These are phyloP conservation scores for Phengaris alcon DNA, from an alignment of 2,888 invertebrate genomes.

Conservation along the genomic window DNA sequence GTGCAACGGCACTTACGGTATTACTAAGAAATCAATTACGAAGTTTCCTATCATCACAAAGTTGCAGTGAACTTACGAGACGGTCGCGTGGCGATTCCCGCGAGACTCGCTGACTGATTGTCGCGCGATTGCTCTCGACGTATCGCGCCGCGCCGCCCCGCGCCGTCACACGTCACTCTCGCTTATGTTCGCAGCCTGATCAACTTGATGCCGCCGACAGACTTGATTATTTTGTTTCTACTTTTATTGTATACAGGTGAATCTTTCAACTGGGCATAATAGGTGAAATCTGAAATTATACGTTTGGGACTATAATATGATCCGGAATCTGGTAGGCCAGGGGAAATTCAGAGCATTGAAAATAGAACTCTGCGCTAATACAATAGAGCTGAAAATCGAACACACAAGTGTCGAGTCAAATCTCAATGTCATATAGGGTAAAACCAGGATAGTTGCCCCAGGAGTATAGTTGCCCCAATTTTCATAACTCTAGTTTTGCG, in stretches of 20 bases:
- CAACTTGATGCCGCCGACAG: constrained; percentile 36
- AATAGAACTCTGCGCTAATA: too few species aligned
- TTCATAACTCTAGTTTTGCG: too few species aligned
- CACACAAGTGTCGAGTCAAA: too few species aligned
- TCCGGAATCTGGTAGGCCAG: too few species aligned
- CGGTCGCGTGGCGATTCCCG: constrained; percentile 44
- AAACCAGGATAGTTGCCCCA: too few species aligned
- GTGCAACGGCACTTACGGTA: too few species aligned
- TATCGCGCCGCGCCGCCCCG: constrained; percentile 31
- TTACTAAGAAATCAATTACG: neutral
- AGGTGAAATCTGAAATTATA: neutral
- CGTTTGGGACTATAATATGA: too few species aligned
- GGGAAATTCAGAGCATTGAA: too few species aligned
- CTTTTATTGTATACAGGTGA: neutral
- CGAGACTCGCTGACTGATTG: constrained; percentile 63
- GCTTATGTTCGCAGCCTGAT: constrained; percentile 45
- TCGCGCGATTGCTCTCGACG: constrained; percentile 59
- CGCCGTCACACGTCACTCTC: constrained; percentile 46
- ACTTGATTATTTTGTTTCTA: neutral
- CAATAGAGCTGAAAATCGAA: too few species aligned
- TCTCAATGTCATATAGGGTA: too few species aligned
- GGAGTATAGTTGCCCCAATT: too few species aligned
- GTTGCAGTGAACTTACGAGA: constrained; percentile 46
- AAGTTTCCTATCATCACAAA: constrained; percentile 48
- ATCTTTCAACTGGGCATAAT: neutral